Evolutionary conservation across 2,797 vertebrate genomes (phyloP), one percentile per base, ranked within the genome.

Genomic region (Masticophis lateralis): DNA sequence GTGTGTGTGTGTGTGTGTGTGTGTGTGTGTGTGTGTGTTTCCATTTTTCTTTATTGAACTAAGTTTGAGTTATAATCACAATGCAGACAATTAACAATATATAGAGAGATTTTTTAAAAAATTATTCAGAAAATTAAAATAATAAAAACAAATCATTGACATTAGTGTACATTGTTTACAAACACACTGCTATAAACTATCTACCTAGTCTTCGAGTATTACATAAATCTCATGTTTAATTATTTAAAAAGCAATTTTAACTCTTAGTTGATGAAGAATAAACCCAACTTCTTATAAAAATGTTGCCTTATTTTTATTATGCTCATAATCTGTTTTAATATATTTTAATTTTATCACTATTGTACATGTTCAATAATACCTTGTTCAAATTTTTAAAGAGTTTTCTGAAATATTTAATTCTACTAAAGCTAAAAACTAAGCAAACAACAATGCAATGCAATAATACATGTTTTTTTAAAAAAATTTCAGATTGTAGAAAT

Each of bases 101-200:
- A 55, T 56, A 53, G 25, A 11, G 43, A 88, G 16, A 53, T 94
- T 79, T 94, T 95, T 92, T 69, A 4, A 37, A 22, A 11, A 47
- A 20, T 4, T 22, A 51, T 47, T 83, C 11, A 37, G 51, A 53
- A 51, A 51, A 8, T 51, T 51, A 86, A 43, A 86, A 37, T 22
- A n/a, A 55, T 28, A 56, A 55, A 28, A 27, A 88, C 7, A 95
- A 88, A 88, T 74, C 89, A 92, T 94, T 83, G 57, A 93, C 90
- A 94, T 91, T 94, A 92, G 91, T 93, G 94, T 95, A 95, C 96
- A 94, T 95, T 96, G 96, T 96, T 96, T 94, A 93, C 94, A 92
- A 47, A 94, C 90, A 86, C 93, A 47, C 92, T 92, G 94, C 91
- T 94, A 94, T 94, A 96, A 97, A 94, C 91, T 94, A 94, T 94